Conservation (phyloP, 2,113 vertebrate species). For the Protomyctophum bolini region DNA sequence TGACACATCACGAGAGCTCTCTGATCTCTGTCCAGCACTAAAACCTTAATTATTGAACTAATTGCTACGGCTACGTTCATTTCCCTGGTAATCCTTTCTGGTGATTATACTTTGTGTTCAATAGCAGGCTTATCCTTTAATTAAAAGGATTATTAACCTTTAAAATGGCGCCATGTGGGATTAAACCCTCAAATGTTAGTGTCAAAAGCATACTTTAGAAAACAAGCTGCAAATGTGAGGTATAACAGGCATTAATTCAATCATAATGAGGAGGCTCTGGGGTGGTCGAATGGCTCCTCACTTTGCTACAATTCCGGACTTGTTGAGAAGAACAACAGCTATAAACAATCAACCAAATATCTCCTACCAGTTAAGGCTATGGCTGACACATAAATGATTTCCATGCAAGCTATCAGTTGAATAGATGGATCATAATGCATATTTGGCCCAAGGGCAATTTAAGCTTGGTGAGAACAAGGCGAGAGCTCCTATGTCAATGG, state of each 20-base stretch:
- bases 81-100: conserved; percentile 93
- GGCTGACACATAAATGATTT: conserved; percentile 67
- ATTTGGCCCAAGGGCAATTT: conserved; percentile 39
- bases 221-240: conserved; percentile 45
- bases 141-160: conserved; percentile 99
- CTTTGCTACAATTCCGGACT: conserved; percentile 35
- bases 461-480: conserved; percentile 60
- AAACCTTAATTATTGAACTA: conserved; percentile 99
- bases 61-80: conserved; percentile 96
- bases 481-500: conserved; percentile 69
- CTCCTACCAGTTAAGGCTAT: conserved; percentile 68
- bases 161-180: conserved; percentile 85
- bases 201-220: conserved; percentile 57
- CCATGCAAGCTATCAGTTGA: conserved; percentile 56
- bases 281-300: conserved; percentile 41
- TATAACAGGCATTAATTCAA: conserved; percentile 48
- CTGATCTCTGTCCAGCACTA: conserved; percentile 96
- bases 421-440: conserved; percentile 65
- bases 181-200: conserved; percentile 82
- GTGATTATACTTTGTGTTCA: conserved; percentile 94
- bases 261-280: conserved; percentile 60
- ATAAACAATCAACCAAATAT: conserved; percentile 51
- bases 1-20: conserved; percentile 90
- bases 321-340: conserved; percentile 55
- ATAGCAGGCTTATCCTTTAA: conserved; percentile 95